phyloP scores from a whole-genome alignment of 2,797 vertebrate genomes.

The Lacerta bilineata region DNA sequence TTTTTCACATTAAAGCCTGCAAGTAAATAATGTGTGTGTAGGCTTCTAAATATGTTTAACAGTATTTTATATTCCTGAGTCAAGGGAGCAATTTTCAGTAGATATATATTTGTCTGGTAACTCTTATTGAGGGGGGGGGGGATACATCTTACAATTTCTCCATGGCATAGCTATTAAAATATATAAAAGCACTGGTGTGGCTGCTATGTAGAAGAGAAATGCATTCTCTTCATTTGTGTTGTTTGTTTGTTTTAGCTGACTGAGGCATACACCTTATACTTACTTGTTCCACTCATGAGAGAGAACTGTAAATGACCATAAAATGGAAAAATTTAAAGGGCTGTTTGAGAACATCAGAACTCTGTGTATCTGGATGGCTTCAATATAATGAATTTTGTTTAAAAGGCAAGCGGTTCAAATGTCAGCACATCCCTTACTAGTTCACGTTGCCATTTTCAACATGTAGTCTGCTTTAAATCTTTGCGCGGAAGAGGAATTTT shows the following conservation, averaged over 20 bases:
- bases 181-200: neutral
- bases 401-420: neutral
- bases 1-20: neutral
- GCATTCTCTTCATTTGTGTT: slow-evolving; percentile 35
- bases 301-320: neutral
- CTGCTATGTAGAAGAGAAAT: slow-evolving; percentile 17
- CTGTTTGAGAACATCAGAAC: neutral
- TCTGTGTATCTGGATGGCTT: neutral
- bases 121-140: neutral
- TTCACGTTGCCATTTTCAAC: neutral
- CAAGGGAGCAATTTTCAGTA: neutral
- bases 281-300: neutral
- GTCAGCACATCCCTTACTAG: neutral
- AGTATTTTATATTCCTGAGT: slow-evolving; percentile 3
- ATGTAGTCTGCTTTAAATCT: neutral
- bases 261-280: neutral
- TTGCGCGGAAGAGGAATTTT: neutral
- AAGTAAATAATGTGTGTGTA: neutral
- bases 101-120: neutral
- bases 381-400: neutral
- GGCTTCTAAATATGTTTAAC: neutral
- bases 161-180: neutral
- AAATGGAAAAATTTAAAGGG: neutral
- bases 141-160: neutral
- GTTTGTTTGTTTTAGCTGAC: neutral